Conservation (phyloP, 2,888 invertebrate species). For the Hirtodrosophila duncani region DNA sequence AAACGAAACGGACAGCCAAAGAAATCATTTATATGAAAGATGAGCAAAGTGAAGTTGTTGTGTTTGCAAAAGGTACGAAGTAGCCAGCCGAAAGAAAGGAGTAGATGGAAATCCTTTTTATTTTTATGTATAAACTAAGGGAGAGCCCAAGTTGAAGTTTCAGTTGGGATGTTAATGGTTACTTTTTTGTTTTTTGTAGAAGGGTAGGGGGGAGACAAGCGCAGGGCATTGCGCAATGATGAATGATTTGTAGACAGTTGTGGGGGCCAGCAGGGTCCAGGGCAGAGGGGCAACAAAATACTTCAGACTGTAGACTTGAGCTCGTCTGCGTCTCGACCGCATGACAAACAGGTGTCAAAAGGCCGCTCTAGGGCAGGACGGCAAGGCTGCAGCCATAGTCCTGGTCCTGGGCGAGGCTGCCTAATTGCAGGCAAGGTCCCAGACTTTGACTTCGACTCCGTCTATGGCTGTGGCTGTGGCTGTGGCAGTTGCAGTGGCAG, state of each 20-base stretch:
- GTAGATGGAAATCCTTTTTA: conserved; percentile 6
- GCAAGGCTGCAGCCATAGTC: too few relatives aligned
- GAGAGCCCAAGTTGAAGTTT: too few relatives aligned
- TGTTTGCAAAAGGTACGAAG: too few relatives aligned
- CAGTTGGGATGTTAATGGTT: too few relatives aligned
- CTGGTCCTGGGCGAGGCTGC: too few relatives aligned
- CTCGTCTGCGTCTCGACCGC: conserved; percentile 16
- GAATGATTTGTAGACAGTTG: conserved; percentile 70
- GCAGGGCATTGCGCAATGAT: conserved; percentile 52
- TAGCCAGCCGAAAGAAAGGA: too few relatives aligned
- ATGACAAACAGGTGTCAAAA: conserved; percentile 73
- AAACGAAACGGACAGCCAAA: conserved; percentile 20
- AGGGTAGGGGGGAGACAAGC: background rate
- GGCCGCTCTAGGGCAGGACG: too few relatives aligned
- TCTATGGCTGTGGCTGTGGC: conserved; percentile 24
- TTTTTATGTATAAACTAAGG: conserved; percentile 31
- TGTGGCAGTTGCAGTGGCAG: conserved; percentile 1
- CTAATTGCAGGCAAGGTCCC: too few relatives aligned
- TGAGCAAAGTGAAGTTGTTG: conserved; percentile 40
- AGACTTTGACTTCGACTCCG: too few relatives aligned
- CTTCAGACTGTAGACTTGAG: too few relatives aligned
- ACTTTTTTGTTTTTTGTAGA: too few relatives aligned
- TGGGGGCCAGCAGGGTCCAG: conserved; percentile 7
- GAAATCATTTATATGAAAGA: conserved; percentile 67
- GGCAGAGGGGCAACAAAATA: too few relatives aligned